A percentile compares a stretch with the other conserved stretches of the same genome.
phyloP scores from a whole-genome alignment of 2,888 invertebrate species.

The Rhopalosiphum nymphaeae region DNA sequence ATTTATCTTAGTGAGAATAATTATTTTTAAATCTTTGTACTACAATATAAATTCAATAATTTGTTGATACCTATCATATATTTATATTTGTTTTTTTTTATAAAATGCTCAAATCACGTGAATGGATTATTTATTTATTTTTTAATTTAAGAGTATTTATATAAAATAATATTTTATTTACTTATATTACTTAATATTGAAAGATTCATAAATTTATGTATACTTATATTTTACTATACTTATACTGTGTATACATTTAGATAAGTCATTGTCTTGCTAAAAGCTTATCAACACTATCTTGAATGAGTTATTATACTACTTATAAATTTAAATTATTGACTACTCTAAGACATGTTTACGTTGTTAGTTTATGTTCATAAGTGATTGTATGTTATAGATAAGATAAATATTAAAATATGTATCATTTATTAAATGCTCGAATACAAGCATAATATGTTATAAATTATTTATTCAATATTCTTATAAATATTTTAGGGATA shows the following conservation, averaged over 20 bases:
- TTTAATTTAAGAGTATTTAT: too few species aligned
- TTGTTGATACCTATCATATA: too few species aligned
- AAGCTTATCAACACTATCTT: not conserved
- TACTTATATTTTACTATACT: too few species aligned
- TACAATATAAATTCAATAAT: not conserved
- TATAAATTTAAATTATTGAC: not conserved
- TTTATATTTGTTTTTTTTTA: too few species aligned
- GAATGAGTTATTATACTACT: not conserved
- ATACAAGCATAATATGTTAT: not conserved
- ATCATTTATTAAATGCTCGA: not conserved
- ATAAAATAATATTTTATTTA: too few species aligned
- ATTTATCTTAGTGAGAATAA: too few species aligned
- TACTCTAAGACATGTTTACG: not conserved
- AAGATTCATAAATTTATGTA: too few species aligned
- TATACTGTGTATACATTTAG: too few species aligned
- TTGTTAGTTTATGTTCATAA: not conserved
- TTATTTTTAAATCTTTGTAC: too few species aligned
- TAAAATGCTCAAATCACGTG: too few species aligned
- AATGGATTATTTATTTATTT: too few species aligned
- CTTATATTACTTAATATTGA: too few species aligned
- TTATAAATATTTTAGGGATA: not conserved
- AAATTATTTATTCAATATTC: not conserved
- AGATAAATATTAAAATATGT: constrained; percentile 9
- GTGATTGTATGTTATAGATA: not conserved
- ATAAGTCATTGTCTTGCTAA: not conserved